These are phyloP conservation scores for Scolopax bukidnonensis DNA, from an alignment of 2,797 vertebrate species.

Conservation along the genomic window DNA sequence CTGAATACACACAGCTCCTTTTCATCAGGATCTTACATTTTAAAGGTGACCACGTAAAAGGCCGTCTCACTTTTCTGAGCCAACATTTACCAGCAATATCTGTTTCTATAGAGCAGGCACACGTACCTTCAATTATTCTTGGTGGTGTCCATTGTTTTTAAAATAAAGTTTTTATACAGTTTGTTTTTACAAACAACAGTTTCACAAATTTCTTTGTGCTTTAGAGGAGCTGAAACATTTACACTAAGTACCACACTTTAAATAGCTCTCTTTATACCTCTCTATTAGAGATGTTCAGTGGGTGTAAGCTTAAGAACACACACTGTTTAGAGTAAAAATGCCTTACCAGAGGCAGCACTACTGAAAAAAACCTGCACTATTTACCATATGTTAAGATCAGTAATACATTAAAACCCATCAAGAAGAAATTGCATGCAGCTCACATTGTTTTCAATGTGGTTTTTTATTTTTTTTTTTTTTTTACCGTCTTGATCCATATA, in stretches of 20 bases:
- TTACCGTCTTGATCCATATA: conserved; percentile 15
- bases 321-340: background rate
- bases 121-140: background rate
- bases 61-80: background rate
- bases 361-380: background rate
- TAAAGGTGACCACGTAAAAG: background rate
- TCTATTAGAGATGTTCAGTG: background rate
- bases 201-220: background rate
- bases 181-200: background rate
- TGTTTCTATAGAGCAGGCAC: background rate
- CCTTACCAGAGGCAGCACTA: background rate
- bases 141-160: background rate
- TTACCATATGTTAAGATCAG: background rate
- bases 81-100: background rate
- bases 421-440: conserved; percentile 6
- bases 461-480: background rate
- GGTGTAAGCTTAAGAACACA: background rate
- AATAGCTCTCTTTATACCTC: background rate
- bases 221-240: background rate
- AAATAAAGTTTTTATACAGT: background rate
- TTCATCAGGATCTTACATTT: background rate
- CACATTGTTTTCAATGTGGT: background rate
- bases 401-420: conserved; percentile 41
- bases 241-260: background rate
- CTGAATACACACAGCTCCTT: background rate